Evolutionary conservation across 2,113 vertebrate genomes (phyloP), one percentile per base, ranked within the genome.

Genomic region (Chloebia gouldiae): DNA sequence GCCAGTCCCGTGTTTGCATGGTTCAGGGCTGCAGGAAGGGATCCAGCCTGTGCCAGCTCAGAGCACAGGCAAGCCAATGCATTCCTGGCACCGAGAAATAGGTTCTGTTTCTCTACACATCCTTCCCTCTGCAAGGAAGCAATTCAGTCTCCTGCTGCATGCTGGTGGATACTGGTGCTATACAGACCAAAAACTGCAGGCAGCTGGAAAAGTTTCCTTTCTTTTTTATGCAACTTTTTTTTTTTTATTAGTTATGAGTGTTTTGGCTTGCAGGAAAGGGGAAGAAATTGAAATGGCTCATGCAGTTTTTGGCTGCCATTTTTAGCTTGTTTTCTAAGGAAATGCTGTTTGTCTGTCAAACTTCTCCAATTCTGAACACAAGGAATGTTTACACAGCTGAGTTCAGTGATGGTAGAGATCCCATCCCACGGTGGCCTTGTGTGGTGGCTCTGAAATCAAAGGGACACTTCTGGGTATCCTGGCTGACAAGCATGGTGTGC

Each of bases 1-100:
- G 25, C 18, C 13, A 42, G 39, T 45, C 25, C 15, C 0, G 0
- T 42, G 24, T 85, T 63, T 79, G 39, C 7, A 3, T 4, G 15
- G 15, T 11, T 89, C 21, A 44, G 44, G 9, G 21, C 3, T 79
- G 40, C 27, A 40, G 57, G 64, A 68, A 39, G 1, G 10, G 7
- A 6, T 39, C 18, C 51, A 66, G 40, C n/a, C 60, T 1, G 0
- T 57, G 51, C 59, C 54, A 86, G 47, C 49, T 63, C 56, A 1
- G 2, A 39, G n/a, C 0, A 16, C 10, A 30, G 35, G 23, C 35
- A 79, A 50, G 21, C 14, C 1, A 1, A 6, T 39, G 45, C 23
- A 7, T 40, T 56, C 24, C 37, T 47, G 24, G 21, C 33, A 30
- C 35, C 5, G 19, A 25, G n/a, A 44, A 31, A 30, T 17, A 31